These are phyloP conservation scores for Apostichopus japonicus DNA, from an alignment of 35 echinoderm and acorn worm genomes.

Conservation along the genomic window DNA sequence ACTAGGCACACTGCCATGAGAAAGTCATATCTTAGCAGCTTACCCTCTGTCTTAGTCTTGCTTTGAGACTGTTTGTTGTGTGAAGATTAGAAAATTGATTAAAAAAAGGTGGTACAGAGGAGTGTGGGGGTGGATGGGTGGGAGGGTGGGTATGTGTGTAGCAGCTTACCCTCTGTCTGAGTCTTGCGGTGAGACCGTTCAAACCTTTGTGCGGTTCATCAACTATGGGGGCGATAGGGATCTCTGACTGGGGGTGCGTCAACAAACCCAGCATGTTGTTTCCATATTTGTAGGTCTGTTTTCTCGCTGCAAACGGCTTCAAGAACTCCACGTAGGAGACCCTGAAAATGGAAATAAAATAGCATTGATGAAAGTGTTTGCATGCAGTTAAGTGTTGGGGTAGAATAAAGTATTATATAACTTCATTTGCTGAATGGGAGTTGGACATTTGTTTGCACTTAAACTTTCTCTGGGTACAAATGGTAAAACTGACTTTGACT, in stretches of 20 bases:
- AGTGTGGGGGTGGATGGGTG: too few relatives aligned
- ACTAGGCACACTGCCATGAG: not conserved
- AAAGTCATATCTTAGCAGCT: conserved; percentile 7
- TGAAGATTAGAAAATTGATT: too few relatives aligned
- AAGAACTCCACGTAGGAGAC: conserved; percentile 93
- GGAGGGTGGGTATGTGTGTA: too few relatives aligned
- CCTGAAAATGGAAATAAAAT: not conserved
- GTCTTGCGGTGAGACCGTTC: conserved; percentile 82
- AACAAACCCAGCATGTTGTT: conserved; percentile 86
- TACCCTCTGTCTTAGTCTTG: conserved; percentile 88
- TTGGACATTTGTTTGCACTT: too few relatives aligned
- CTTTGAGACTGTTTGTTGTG: conserved; percentile 57
- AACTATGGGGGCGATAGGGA: conserved; percentile 88
- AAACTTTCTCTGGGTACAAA: too few relatives aligned
- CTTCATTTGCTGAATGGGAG: too few relatives aligned
- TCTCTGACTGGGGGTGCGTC: conserved; percentile 88
- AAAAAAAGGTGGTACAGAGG: too few relatives aligned
- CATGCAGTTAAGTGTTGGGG: too few relatives aligned
- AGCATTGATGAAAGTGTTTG: too few relatives aligned
- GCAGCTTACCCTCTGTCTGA: conserved; percentile 87
- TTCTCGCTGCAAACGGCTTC: conserved; percentile 84
- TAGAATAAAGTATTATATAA: too few relatives aligned
- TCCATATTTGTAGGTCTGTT: conserved; percentile 85
- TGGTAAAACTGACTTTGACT: too few relatives aligned
- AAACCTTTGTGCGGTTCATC: conserved; percentile 91